Conservation (phyloP, 2,113 vertebrate species). For the Clupea harengus region DNA sequence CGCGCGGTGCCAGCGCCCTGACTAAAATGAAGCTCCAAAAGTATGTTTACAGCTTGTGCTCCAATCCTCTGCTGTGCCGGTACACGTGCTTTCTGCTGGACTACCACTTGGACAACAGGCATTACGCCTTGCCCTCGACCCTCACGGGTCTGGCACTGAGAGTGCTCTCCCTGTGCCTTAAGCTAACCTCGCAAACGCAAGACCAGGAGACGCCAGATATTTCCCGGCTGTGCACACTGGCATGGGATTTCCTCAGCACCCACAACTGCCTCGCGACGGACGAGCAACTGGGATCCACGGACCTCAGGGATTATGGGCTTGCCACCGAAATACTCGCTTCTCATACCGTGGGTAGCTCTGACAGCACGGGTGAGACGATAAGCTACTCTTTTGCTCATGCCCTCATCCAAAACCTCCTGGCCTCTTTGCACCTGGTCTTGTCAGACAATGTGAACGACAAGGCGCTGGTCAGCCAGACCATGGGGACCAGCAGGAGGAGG, state of each 20-base stretch:
- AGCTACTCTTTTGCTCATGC: slow-evolving; percentile 72
- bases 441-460: slow-evolving; percentile 76
- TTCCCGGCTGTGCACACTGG: slow-evolving; percentile 67
- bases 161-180: slow-evolving; percentile 62
- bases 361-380: slow-evolving; percentile 31
- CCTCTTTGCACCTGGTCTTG: slow-evolving; percentile 73
- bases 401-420: slow-evolving; percentile 80
- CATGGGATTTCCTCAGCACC: slow-evolving; percentile 78
- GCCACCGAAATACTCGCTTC: slow-evolving; percentile 60
- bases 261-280: slow-evolving; percentile 61
- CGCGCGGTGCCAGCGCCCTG: slow-evolving; percentile 48
- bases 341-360: neutral
- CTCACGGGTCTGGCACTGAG: slow-evolving; percentile 76
- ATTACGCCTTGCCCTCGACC: slow-evolving; percentile 72
- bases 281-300: slow-evolving; percentile 41
- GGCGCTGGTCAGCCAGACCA: slow-evolving; percentile 69
- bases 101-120: slow-evolving; percentile 35
- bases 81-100: slow-evolving; percentile 76
- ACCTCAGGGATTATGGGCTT: slow-evolving; percentile 70
- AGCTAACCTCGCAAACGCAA: neutral
- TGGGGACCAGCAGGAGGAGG: slow-evolving; percentile 73
- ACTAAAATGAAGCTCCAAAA: slow-evolving; percentile 60
- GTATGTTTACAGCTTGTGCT: slow-evolving; percentile 77
- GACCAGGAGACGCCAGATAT: slow-evolving; percentile 42
- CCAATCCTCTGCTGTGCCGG: slow-evolving; percentile 79